phyloP scores from a whole-genome alignment of 2,113 vertebrate species.

The Osmerus mordax region DNA sequence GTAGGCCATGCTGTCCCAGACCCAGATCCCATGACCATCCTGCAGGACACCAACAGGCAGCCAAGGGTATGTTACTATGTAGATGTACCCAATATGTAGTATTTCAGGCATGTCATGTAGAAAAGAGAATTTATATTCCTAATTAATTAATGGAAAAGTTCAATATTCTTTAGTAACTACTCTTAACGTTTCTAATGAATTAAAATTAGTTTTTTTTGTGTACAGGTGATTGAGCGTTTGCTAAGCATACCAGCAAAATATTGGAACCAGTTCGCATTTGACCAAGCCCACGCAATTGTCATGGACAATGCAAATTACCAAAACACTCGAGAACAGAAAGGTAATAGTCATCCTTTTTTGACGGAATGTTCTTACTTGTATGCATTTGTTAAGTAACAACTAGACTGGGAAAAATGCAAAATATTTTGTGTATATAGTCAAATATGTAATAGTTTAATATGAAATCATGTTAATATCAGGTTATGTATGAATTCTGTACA shows the following conservation, averaged over 20 bases:
- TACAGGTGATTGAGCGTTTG: conserved; percentile 82
- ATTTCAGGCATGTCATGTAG: too few species aligned
- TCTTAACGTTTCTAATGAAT: neutral
- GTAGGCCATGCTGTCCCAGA: conserved; percentile 85
- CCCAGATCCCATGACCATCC: conserved; percentile 84
- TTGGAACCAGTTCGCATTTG: conserved; percentile 84
- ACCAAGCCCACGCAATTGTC: conserved; percentile 73
- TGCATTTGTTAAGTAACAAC: too few species aligned
- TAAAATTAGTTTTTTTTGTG: neutral
- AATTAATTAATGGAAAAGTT: too few species aligned
- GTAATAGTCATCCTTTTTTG: conserved; percentile 57
- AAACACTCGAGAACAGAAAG: conserved; percentile 79
- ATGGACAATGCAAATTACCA: conserved; percentile 65
- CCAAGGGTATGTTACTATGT: conserved; percentile 72
- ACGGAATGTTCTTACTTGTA: too few species aligned
- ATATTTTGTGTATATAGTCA: too few species aligned
- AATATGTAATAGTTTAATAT: too few species aligned
- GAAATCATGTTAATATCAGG: too few species aligned
- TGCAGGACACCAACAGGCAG: conserved; percentile 85
- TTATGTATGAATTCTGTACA: too few species aligned
- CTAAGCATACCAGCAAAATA: conserved; percentile 81
- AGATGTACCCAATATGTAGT: too few species aligned
- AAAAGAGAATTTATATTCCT: too few species aligned
- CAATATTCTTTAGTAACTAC: too few species aligned
- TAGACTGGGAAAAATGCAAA: too few species aligned